These are phyloP conservation scores for Actinemys pallida DNA, from an alignment of 2,113 vertebrate species.

Conservation along the genomic window DNA sequence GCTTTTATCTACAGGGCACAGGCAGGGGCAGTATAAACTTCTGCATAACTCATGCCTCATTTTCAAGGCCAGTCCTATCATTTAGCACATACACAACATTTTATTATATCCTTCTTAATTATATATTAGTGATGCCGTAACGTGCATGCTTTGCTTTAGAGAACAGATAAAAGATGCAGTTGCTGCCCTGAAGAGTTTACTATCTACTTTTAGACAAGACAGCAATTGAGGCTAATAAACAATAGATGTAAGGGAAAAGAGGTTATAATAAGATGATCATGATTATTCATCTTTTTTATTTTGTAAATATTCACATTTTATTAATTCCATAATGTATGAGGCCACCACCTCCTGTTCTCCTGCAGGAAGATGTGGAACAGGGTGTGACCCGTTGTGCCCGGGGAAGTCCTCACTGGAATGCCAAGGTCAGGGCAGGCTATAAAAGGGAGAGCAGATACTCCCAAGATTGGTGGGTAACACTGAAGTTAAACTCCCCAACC, in stretches of 20 bases:
- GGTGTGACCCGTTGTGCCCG: no score
- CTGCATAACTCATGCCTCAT: no score
- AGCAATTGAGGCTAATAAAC: neutral
- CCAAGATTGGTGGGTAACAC: no score
- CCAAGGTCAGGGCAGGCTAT: no score
- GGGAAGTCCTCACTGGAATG: no score
- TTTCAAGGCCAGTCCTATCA: no score
- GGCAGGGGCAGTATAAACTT: no score
- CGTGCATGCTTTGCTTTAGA: neutral
- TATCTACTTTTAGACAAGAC: neutral
- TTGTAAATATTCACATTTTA: neutral
- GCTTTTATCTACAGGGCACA: no score
- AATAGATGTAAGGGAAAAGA: neutral
- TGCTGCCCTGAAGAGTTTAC: neutral
- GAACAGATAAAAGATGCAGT: neutral
- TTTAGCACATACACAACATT: no score
- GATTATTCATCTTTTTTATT: neutral
- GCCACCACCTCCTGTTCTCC: neutral
- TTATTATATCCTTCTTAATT: neutral
- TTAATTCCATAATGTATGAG: neutral
- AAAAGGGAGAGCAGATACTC: no score
- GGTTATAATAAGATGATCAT: neutral
- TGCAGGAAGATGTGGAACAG: neutral
- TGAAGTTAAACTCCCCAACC: no score
- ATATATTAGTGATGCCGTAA: neutral